Conservation (phyloP, 2,888 invertebrate genomes). For the Tillus elongatus region DNA sequence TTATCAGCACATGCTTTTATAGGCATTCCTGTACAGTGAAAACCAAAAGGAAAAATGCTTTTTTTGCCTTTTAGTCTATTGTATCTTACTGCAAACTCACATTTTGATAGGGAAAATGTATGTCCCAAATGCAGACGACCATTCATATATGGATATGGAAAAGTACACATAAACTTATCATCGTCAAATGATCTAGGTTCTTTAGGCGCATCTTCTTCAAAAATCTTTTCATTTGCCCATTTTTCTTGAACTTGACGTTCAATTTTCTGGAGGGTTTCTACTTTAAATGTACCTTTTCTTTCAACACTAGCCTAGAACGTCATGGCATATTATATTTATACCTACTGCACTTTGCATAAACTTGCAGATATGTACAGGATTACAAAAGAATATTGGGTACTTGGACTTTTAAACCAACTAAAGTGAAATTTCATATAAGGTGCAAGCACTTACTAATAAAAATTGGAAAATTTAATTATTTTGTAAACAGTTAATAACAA, state of each 20-base stretch:
- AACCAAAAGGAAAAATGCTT: constrained; percentile 93
- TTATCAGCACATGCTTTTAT: constrained; percentile 99
- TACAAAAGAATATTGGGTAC: too few relatives aligned
- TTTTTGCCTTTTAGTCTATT: constrained; percentile 85
- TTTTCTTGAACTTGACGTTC: constrained; percentile 75
- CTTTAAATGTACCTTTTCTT: constrained; percentile 93
- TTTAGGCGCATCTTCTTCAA: constrained; percentile 73
- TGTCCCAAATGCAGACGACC: constrained; percentile 96
- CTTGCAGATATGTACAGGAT: too few relatives aligned
- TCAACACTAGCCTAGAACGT: constrained; percentile 41
- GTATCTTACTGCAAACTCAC: constrained; percentile 92
- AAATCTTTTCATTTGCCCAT: constrained; percentile 75
- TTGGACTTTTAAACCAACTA: too few relatives aligned
- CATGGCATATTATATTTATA: too few relatives aligned
- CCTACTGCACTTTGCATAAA: too few relatives aligned
- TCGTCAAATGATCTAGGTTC: constrained; percentile 47
- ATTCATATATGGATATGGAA: constrained; percentile 99
- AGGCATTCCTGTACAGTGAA: constrained; percentile 99
- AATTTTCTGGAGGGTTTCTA: constrained; percentile 82
- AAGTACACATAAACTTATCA: constrained; percentile 88
- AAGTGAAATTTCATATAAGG: too few relatives aligned
- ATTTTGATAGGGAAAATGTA: constrained; percentile 93
- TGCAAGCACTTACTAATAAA: too few relatives aligned
- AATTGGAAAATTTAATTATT: too few relatives aligned
- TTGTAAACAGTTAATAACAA: too few relatives aligned